Evolutionary conservation across 1,140 invertebrate species (phyloP).

Genomic region (Patella vulgata): DNA sequence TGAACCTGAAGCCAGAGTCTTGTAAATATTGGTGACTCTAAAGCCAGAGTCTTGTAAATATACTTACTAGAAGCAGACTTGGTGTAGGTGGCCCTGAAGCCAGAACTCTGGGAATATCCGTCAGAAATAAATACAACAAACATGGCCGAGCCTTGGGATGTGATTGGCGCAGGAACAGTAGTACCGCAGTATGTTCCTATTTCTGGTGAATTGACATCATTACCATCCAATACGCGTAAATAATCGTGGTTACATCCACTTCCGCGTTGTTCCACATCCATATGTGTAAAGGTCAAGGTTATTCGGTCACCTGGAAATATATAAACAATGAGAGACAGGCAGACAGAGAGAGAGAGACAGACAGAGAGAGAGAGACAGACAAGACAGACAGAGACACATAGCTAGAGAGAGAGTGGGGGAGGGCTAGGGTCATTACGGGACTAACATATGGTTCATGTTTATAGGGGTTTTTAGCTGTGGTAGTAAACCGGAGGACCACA

Average conservation of each 20-base stretch:
- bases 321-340: too few relatives aligned
- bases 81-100: conserved; percentile 90
- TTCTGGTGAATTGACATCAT: conserved; percentile 68
- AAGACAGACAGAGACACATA: too few relatives aligned
- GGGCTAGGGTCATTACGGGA: too few relatives aligned
- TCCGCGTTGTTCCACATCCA: conserved; percentile 58
- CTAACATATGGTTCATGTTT: too few relatives aligned
- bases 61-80: conserved; percentile 72
- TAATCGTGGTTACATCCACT: conserved; percentile 60
- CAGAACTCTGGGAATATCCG: conserved; percentile 90
- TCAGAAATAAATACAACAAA: conserved; percentile 96
- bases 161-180: conserved; percentile 82
- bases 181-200: conserved; percentile 83
- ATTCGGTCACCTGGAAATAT: conserved; percentile 73
- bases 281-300: conserved; percentile 77
- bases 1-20: too few relatives aligned
- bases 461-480: too few relatives aligned
- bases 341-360: too few relatives aligned
- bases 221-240: conserved; percentile 78
- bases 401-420: too few relatives aligned
- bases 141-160: conserved; percentile 83
- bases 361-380: too few relatives aligned
- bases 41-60: too few relatives aligned
- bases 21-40: too few relatives aligned
- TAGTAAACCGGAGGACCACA: too few relatives aligned